phyloP scores from a whole-genome alignment of 2,888 invertebrate genomes.

The Scaptomyza parva region DNA sequence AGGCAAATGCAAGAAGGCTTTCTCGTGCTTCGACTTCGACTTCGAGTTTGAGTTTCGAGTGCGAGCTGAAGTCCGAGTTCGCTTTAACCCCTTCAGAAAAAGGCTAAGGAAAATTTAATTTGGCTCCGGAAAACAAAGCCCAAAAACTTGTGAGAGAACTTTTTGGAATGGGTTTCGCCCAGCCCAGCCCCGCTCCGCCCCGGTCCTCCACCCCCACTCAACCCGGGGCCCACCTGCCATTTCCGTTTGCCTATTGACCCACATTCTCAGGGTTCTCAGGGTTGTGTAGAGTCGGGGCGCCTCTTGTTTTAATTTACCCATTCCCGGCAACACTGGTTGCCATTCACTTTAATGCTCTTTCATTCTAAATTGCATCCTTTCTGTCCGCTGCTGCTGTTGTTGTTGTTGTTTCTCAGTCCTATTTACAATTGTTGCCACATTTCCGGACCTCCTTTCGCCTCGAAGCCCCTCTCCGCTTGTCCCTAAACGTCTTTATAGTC shows the following conservation, averaged over 20 bases:
- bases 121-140: slow-evolving; percentile 52
- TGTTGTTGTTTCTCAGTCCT: slow-evolving; percentile 46
- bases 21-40: slow-evolving; percentile 21
- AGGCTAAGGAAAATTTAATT: slow-evolving; percentile 65
- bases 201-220: neutral
- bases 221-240: slow-evolving; percentile 37
- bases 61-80: slow-evolving; percentile 5
- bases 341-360: slow-evolving; percentile 73
- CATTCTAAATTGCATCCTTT: slow-evolving; percentile 74
- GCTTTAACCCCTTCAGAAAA: slow-evolving; percentile 28
- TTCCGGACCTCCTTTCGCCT: slow-evolving; percentile 58
- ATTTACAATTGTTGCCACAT: slow-evolving; percentile 73
- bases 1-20: slow-evolving; percentile 48
- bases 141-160: slow-evolving; percentile 41
- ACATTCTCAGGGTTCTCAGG: slow-evolving; percentile 54
- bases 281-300: slow-evolving; percentile 26
- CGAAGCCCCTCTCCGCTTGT: neutral
- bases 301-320: slow-evolving; percentile 70
- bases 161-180: no score
- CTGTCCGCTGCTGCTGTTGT: slow-evolving; percentile 24
- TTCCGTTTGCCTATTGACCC: slow-evolving; percentile 59
- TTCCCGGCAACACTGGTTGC: slow-evolving; percentile 47
- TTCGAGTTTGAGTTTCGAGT: slow-evolving; percentile 10
- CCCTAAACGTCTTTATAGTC: slow-evolving; percentile 26
- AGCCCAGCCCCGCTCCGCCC: no score